Evolutionary conservation across 2,888 invertebrate genomes (phyloP).

Genomic region (Rapana venosa): DNA sequence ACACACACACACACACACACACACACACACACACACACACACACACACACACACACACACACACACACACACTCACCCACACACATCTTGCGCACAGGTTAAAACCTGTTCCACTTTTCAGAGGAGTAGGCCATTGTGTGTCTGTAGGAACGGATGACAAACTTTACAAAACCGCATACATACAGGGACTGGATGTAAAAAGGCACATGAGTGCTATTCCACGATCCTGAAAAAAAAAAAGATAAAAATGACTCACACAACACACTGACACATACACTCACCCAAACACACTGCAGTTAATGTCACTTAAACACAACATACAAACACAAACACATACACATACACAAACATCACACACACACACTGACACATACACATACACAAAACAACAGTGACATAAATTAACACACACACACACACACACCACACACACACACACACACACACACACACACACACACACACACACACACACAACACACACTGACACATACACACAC

Average conservation of each 20-base stretch:
- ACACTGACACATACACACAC: neutral
- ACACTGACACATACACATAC: neutral
- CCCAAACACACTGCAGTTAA: slow-evolving; percentile 16
- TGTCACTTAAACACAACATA: no score
- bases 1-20: neutral
- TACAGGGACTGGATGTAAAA: no score
- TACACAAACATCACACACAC: neutral
- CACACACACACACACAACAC: neutral
- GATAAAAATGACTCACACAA: no score
- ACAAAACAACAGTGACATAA: neutral
- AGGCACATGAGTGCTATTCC: no score
- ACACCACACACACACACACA: slow-evolving; percentile 23
- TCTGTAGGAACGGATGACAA: no score
- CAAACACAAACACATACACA: neutral
- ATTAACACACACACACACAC: slow-evolving; percentile 8
- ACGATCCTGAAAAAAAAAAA: no score
- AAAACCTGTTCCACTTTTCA: no score
- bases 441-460: neutral
- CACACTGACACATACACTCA: slow-evolving; percentile 11
- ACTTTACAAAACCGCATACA: no score
- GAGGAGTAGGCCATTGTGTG: no score
- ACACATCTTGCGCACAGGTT: slow-evolving; percentile 4
- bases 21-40: slow-evolving; percentile 5
- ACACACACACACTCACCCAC: slow-evolving; percentile 26
- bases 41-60: slow-evolving; percentile 20